Conservation (phyloP, 2,888 invertebrate species). For the Phortica okadai region DNA sequence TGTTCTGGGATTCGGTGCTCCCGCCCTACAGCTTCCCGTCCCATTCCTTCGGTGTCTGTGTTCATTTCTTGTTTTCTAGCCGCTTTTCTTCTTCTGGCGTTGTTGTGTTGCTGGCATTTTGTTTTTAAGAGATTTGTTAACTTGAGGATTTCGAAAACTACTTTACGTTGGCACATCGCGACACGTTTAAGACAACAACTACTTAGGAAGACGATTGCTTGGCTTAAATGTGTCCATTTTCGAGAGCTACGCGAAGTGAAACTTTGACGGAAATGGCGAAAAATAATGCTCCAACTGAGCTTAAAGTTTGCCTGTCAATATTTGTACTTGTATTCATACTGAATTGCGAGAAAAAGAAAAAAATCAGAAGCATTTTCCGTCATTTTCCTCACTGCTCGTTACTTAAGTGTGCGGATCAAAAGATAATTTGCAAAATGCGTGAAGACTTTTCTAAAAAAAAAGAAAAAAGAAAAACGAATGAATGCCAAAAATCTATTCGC, state of each 20-base stretch:
- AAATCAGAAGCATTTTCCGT: constrained; percentile 58
- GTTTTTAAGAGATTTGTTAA: constrained; percentile 60
- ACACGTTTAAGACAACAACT: constrained; percentile 65
- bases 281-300: constrained; percentile 21
- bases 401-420: constrained; percentile 73
- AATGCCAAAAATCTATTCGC: neutral
- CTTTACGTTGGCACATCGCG: constrained; percentile 59
- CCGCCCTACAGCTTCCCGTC: constrained; percentile 42
- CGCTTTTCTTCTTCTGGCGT: constrained; percentile 27
- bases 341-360: neutral
- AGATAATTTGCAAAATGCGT: constrained; percentile 74
- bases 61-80: constrained; percentile 61
- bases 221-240: constrained; percentile 64
- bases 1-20: constrained; percentile 38
- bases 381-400: constrained; percentile 41
- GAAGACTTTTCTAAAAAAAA: constrained; percentile 66
- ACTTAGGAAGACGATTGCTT: constrained; percentile 72
- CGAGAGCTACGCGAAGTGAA: constrained; percentile 20
- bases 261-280: constrained; percentile 34
- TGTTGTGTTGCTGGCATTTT: constrained; percentile 39
- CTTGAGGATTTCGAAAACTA: constrained; percentile 72
- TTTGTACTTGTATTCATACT: neutral
- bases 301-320: constrained; percentile 34
- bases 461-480: constrained; percentile 3
- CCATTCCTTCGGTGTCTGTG: constrained; percentile 55